phyloP scores from a whole-genome alignment of 2,797 vertebrate species.

The Pteronotus mesoamericanus region DNA sequence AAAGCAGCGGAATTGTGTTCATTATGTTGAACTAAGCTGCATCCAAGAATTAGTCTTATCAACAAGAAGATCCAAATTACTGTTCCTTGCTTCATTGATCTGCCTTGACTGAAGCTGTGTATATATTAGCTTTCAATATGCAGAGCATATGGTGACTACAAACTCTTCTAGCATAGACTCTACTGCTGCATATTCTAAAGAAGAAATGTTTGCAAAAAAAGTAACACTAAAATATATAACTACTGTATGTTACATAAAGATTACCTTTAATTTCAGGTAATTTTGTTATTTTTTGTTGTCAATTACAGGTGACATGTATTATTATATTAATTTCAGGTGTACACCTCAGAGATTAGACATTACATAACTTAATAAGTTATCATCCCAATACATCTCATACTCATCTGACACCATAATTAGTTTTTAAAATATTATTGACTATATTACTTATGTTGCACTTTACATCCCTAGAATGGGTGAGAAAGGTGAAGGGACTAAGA shows the following conservation, averaged over 20 bases:
- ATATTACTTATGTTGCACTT: neutral
- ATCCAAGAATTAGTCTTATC: neutral
- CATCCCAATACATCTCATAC: neutral
- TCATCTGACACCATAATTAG: neutral
- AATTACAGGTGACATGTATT: neutral
- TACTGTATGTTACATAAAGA: neutral
- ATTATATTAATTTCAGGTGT: neutral
- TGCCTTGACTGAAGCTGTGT: neutral
- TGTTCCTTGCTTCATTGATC: slow-evolving; percentile 27
- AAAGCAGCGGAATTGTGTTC: slow-evolving; percentile 19
- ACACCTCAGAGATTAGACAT: neutral
- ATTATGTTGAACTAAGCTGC: neutral
- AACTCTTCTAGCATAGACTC: slow-evolving; percentile 15
- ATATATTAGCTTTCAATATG: neutral
- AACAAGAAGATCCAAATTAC: neutral
- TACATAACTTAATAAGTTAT: neutral
- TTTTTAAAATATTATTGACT: neutral
- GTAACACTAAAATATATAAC: neutral
- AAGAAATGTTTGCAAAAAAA: neutral
- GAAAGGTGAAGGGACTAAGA: neutral
- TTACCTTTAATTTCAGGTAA: neutral
- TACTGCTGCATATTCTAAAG: slow-evolving; percentile 1
- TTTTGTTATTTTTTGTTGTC: neutral
- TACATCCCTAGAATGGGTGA: neutral
- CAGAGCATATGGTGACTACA: neutral